Conservation (phyloP, 1,140 invertebrate species). For the Dermatophagoides farinae region DNA sequence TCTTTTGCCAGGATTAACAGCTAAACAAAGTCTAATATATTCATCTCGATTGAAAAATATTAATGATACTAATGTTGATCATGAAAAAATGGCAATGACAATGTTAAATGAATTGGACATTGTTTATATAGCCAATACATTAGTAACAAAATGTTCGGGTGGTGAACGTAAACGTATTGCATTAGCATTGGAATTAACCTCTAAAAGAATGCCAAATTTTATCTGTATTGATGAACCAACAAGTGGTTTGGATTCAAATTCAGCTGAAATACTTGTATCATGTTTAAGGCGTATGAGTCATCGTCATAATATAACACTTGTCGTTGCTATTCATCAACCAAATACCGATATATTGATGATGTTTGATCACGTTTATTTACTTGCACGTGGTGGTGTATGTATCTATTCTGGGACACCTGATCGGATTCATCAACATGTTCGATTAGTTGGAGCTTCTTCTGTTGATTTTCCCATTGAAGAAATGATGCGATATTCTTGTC, state of each 20-base stretch:
- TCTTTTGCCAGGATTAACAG: not conserved
- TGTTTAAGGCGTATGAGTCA: not conserved
- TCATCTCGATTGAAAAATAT: not conserved
- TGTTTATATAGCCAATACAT: not conserved
- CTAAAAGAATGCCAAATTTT: not conserved
- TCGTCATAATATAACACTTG: not conserved
- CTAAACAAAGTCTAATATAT: not conserved
- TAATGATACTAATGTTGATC: not conserved
- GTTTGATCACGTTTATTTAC: not conserved
- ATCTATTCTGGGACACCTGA: not conserved
- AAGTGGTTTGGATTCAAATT: not conserved
- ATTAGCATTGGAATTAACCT: not conserved
- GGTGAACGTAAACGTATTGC: constrained; percentile 2
- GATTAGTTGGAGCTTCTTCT: not conserved
- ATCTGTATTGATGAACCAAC: not conserved
- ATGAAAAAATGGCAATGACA: not conserved
- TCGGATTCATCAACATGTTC: not conserved
- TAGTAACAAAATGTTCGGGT: not conserved
- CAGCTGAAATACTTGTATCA: not conserved
- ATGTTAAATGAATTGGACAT: not conserved
- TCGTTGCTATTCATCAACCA: not conserved
- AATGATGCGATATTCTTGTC: not conserved
- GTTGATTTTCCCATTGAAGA: not conserved
- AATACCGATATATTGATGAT: not conserved
- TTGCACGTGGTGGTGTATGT: not conserved